Evolutionary conservation across 2,113 vertebrate genomes (phyloP).

Genomic region (Equus przewalskii): DNA sequence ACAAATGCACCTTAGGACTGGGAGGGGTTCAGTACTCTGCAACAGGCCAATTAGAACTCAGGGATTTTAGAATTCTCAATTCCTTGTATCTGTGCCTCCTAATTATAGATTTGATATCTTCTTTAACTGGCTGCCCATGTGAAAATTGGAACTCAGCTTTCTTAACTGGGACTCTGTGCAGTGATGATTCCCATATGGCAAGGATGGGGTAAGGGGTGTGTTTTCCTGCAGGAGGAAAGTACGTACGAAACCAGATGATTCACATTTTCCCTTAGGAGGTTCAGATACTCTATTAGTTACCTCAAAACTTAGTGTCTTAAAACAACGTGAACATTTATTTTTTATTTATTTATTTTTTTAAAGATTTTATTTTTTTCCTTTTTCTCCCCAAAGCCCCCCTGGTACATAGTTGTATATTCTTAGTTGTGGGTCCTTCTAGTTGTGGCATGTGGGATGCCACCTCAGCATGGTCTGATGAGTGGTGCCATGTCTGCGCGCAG

Average conservation of each 20-base stretch:
- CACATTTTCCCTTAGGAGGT: background rate
- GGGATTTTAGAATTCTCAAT: background rate
- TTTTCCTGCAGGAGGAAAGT: background rate
- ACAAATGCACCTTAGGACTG: background rate
- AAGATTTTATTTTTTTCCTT: too few relatives aligned
- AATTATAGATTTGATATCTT: background rate
- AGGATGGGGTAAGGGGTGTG: fast-evolving
- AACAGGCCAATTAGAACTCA: background rate
- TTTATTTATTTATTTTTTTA: too few relatives aligned
- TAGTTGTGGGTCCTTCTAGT: too few relatives aligned
- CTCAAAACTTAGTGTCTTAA: background rate
- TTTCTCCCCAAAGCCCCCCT: too few relatives aligned
- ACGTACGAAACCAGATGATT: too few relatives aligned
- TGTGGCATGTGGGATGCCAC: too few relatives aligned
- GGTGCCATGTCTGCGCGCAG: too few relatives aligned
- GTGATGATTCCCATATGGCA: too few relatives aligned
- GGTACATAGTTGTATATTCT: too few relatives aligned
- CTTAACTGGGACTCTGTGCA: background rate
- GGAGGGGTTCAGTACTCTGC: too few relatives aligned
- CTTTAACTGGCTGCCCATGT: background rate
- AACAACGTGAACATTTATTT: background rate
- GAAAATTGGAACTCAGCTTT: background rate
- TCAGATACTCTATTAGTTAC: background rate
- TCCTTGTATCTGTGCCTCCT: background rate
- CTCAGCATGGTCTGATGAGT: too few relatives aligned